A percentile compares a stretch with the other conserved stretches of the same genome.
Conservation (phyloP, 2,797 vertebrate genomes). For the Sebastes vulpes region DNA sequence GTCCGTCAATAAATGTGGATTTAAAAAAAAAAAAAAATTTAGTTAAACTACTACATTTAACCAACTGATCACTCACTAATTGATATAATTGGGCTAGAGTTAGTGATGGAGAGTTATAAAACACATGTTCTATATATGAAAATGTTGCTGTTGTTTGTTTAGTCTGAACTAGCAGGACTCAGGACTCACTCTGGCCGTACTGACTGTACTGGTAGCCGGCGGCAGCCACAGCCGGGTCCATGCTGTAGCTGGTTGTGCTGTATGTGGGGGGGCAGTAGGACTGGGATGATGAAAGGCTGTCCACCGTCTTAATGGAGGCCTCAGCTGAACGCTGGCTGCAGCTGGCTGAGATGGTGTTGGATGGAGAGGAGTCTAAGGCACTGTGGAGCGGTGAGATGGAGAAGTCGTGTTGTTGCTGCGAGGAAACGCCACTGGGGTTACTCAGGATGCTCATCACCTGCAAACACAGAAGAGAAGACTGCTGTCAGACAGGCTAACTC, state of each 20-base stretch:
- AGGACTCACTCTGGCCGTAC: constrained; percentile 95
- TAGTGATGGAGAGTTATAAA: neutral
- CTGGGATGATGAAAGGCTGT: constrained; percentile 94
- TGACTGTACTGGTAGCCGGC: constrained; percentile 96
- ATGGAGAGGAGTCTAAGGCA: constrained; percentile 90
- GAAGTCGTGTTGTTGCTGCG: constrained; percentile 94
- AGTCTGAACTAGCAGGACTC: constrained; percentile 59
- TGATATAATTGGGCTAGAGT: neutral
- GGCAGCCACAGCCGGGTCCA: constrained; percentile 92
- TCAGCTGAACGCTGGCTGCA: constrained; percentile 93
- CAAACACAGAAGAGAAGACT: constrained; percentile 10
- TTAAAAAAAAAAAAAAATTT: neutral
- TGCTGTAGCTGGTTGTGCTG: constrained; percentile 94
- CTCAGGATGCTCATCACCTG: constrained; percentile 98
- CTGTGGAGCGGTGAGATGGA: constrained; percentile 95
- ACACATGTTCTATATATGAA: neutral
- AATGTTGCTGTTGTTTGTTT: neutral
- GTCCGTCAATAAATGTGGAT: neutral
- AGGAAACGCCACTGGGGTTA: constrained; percentile 90
- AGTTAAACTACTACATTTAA: neutral
- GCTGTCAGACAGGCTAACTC: neutral
- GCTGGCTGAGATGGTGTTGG: constrained; percentile 92
- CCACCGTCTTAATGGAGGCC: constrained; percentile 91
- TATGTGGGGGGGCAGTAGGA: constrained; percentile 97
- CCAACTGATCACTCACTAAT: neutral